Evolutionary conservation across 2,797 vertebrate genomes (phyloP).

Genomic region (Falco peregrinus): DNA sequence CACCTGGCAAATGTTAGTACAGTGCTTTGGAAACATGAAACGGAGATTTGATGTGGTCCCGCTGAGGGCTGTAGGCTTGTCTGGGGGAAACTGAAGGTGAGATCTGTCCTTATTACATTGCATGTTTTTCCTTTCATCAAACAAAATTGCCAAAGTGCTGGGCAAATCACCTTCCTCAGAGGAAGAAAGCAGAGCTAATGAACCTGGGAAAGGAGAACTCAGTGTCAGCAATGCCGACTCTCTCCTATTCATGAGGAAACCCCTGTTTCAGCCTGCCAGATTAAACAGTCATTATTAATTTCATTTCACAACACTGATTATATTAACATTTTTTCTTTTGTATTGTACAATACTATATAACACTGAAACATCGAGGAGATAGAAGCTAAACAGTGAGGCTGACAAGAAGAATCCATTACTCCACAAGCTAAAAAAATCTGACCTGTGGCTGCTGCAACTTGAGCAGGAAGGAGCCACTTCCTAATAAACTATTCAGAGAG

Average conservation of each 20-base stretch:
- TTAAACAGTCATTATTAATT: constrained; percentile 10
- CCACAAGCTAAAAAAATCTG: not conserved
- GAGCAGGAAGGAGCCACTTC: not conserved
- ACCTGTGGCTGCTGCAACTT: not conserved
- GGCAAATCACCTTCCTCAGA: not conserved
- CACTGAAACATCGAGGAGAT: not conserved
- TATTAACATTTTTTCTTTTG: constrained; percentile 6
- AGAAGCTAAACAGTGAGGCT: not conserved
- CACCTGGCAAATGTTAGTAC: not conserved
- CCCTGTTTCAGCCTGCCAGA: not conserved
- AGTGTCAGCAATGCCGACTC: not conserved
- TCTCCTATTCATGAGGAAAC: not conserved
- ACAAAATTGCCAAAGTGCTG: not conserved
- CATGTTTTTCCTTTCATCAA: not conserved
- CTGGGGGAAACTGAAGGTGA: not conserved
- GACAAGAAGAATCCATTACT: not conserved
- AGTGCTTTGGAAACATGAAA: not conserved
- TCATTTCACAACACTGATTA: constrained; percentile 6
- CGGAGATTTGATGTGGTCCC: not conserved
- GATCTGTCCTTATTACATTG: rapidly evolving
- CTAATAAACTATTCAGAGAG: not conserved
- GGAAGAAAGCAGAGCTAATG: not conserved
- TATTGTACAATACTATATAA: not conserved
- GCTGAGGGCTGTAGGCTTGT: not conserved
- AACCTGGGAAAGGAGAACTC: not conserved